Conservation (phyloP, 2,888 invertebrate species). For the Orthonychiurus folsomi region DNA sequence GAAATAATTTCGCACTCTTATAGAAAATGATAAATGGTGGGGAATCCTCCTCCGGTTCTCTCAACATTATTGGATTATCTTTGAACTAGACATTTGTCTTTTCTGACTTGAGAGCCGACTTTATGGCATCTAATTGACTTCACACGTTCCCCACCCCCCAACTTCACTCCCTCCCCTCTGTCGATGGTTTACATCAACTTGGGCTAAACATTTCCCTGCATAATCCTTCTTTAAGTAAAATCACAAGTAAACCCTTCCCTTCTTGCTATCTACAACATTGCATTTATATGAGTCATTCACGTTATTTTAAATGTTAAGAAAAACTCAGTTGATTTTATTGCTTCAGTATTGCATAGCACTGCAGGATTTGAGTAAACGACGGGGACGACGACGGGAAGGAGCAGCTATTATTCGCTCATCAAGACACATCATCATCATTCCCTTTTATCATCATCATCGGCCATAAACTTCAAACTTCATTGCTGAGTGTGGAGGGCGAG, state of each 20-base stretch:
- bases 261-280: too few relatives aligned
- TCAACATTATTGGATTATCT: conserved; percentile 29
- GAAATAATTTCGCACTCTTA: conserved; percentile 22
- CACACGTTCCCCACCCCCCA: conserved; percentile 30
- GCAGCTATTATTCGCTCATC: neutral
- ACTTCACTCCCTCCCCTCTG: too few relatives aligned
- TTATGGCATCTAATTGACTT: conserved; percentile 34
- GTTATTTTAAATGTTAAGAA: too few relatives aligned
- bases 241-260: too few relatives aligned
- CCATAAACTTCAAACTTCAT: neutral
- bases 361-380: too few relatives aligned
- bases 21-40: conserved; percentile 11
- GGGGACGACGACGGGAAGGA: too few relatives aligned
- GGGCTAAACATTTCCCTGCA: too few relatives aligned
- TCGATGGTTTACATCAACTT: too few relatives aligned
- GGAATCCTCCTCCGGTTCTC: conserved; percentile 18
- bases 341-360: too few relatives aligned
- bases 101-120: conserved; percentile 19
- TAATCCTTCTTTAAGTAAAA: too few relatives aligned
- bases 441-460: neutral
- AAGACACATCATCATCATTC: neutral
- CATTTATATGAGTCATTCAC: neutral
- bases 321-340: too few relatives aligned
- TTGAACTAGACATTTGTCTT: conserved; percentile 30
- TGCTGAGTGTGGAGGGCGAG: too few relatives aligned